These are phyloP conservation scores for Pandemis cinnamomeana DNA, from an alignment of 2,888 invertebrate genomes.

Conservation along the genomic window DNA sequence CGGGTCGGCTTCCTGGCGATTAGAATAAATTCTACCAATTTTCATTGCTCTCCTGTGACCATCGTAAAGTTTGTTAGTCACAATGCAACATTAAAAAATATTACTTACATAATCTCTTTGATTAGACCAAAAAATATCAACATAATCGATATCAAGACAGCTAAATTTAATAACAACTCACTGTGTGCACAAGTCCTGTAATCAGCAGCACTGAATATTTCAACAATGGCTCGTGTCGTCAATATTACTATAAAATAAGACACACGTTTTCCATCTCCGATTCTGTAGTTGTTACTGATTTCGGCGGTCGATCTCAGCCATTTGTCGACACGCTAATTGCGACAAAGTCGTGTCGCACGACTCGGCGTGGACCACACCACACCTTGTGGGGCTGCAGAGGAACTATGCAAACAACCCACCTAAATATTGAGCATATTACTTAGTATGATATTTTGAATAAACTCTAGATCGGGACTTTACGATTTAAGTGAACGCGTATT, in stretches of 20 bases:
- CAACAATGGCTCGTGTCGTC: slow-evolving; percentile 10
- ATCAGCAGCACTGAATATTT: slow-evolving; percentile 29
- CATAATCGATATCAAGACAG: no score
- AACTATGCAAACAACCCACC: slow-evolving; percentile 4
- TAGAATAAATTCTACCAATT: no score
- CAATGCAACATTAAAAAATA: no score
- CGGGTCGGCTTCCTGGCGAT: no score
- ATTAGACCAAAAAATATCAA: no score
- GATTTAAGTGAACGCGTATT: no score
- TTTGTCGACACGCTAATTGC: slow-evolving; percentile 63
- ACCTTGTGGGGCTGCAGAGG: neutral
- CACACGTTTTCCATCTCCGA: slow-evolving; percentile 49
- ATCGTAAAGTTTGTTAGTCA: no score
- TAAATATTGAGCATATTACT: neutral
- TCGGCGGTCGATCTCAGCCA: slow-evolving; percentile 48
- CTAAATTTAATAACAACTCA: neutral
- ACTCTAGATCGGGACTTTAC: neutral
- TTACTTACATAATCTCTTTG: no score
- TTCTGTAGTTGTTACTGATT: slow-evolving; percentile 52
- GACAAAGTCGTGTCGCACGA: slow-evolving; percentile 72
- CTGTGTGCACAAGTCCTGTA: slow-evolving; percentile 16
- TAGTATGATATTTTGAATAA: neutral
- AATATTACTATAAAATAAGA: neutral
- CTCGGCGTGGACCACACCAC: slow-evolving; percentile 47
- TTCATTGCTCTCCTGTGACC: no score